phyloP scores from a whole-genome alignment of 2,113 vertebrate genomes.

The Cacatua alba region DNA sequence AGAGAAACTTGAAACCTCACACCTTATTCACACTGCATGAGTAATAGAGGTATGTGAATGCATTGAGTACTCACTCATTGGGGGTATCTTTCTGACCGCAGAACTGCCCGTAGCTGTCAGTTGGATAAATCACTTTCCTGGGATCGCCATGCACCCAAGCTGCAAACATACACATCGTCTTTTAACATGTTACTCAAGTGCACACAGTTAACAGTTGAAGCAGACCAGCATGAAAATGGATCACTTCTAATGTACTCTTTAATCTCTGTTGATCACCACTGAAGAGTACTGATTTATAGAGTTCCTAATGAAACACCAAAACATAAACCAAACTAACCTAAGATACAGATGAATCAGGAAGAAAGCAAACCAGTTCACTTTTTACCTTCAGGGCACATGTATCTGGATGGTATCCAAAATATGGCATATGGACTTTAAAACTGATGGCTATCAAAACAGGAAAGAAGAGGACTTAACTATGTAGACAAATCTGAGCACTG shows the following conservation, averaged over 20 bases:
- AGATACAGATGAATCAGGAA: conserved; percentile 19
- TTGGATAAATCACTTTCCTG: conserved; percentile 91
- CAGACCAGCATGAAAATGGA: conserved; percentile 4
- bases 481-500: neutral
- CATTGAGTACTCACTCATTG: conserved; percentile 87
- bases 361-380: conserved; percentile 43
- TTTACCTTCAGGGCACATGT: neutral
- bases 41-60: neutral
- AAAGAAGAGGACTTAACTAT: neutral
- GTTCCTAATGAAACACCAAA: conserved; percentile 64
- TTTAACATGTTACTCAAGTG: neutral
- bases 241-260: neutral
- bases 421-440: conserved; percentile 63
- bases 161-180: conserved; percentile 62
- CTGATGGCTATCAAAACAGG: conserved; percentile 44
- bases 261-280: neutral
- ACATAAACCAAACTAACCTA: neutral
- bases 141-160: conserved; percentile 95
- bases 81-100: conserved; percentile 90
- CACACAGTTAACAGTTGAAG: neutral
- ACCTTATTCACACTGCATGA: neutral
- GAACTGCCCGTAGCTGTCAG: conserved; percentile 94
- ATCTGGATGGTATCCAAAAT: conserved; percentile 43
- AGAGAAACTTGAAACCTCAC: neutral
- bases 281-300: conserved; percentile 44